phyloP scores from a whole-genome alignment of 2,113 vertebrate species.

The Megaptera novaeangliae region DNA sequence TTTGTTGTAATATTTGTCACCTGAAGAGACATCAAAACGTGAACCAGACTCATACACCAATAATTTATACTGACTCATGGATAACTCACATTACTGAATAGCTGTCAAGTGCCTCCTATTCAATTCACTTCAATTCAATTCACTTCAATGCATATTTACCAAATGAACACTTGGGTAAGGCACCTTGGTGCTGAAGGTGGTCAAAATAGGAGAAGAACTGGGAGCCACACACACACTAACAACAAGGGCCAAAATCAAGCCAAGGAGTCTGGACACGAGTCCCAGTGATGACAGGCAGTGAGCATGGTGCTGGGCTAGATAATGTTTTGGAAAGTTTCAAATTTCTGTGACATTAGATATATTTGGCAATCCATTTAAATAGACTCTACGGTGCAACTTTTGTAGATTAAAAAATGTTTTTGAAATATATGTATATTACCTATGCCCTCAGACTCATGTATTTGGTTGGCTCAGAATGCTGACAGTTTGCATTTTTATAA shows the following conservation, averaged over 20 bases:
- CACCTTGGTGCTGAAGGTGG: not conserved
- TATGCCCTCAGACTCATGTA: not conserved
- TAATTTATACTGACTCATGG: not conserved
- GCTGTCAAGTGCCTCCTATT: not conserved
- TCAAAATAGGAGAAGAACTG: not conserved
- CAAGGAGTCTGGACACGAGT: not conserved
- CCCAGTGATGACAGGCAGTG: not conserved
- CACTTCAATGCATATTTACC: not conserved
- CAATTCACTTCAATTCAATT: not conserved
- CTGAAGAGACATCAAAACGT: not conserved
- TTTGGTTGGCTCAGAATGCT: not conserved
- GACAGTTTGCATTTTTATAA: not conserved
- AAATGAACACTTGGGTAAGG: not conserved
- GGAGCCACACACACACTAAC: not conserved
- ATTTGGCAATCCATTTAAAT: not conserved
- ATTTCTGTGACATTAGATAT: not conserved
- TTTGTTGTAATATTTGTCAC: constrained; percentile 13
- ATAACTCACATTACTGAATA: not conserved
- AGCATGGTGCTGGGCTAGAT: not conserved
- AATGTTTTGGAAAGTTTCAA: not conserved
- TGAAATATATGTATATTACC: not conserved
- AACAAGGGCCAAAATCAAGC: not conserved
- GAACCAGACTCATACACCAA: not conserved
- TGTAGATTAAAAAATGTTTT: not conserved
- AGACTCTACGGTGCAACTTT: not conserved